Evolutionary conservation across 1,140 invertebrate species (phyloP).

Genomic region (Oryzaephilus surinamensis): DNA sequence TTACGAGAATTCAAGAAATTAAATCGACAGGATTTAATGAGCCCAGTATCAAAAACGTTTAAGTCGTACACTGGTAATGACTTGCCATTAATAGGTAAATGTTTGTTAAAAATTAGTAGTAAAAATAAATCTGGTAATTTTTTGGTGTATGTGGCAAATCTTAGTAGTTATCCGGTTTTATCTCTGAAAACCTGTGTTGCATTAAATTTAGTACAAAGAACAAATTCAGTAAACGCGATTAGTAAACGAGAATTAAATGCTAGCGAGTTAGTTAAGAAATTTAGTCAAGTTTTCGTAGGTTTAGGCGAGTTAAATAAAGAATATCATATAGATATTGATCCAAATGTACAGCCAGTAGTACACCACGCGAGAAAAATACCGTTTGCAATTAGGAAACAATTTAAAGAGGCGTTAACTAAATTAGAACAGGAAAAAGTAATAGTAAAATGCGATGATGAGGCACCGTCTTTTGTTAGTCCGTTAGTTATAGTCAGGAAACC

Average conservation of each 20-base stretch:
- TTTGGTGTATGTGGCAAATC: slow-evolving; percentile 6
- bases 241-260: slow-evolving; percentile 1
- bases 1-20: slow-evolving; percentile 3
- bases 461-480: slow-evolving; percentile 1
- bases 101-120: background rate
- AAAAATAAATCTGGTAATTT: slow-evolving; percentile 6
- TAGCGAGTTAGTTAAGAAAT: slow-evolving; percentile 8
- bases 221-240: background rate
- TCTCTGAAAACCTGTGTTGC: slow-evolving; percentile 4
- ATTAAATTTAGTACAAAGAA: slow-evolving; percentile 4
- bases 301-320: slow-evolving; percentile 7
- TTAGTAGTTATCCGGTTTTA: slow-evolving; percentile 5
- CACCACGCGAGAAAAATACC: slow-evolving; percentile 30
- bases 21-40: too few relatives aligned
- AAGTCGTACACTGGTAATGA: background rate
- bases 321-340: slow-evolving; percentile 9
- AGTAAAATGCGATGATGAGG: slow-evolving; percentile 3
- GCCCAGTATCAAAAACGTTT: background rate
- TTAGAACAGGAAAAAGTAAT: slow-evolving; percentile 29
- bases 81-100: slow-evolving; percentile 3
- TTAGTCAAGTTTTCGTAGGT: slow-evolving; percentile 5
- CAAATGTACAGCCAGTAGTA: slow-evolving; percentile 7
- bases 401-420: slow-evolving; percentile 29
- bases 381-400: slow-evolving; percentile 24
- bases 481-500: slow-evolving; percentile 6